Percentiles rank a stretch among this genome's conserved stretches.
Evolutionary conservation across 2,888 invertebrate genomes (phyloP).

Genomic region (Eumerus sabulonum): DNA sequence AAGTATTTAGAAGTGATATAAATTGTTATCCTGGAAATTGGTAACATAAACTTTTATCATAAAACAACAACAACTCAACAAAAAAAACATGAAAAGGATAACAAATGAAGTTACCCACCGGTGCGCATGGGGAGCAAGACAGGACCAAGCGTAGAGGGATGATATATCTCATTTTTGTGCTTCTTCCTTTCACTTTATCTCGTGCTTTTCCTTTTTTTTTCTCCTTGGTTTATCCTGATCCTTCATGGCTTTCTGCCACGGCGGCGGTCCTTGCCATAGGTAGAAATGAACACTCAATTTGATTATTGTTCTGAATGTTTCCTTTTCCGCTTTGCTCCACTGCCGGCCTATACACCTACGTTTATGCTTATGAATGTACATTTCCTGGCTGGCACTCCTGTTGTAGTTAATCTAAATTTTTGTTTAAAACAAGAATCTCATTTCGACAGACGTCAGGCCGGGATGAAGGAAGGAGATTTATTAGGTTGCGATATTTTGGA

Average conservation of each 20-base stretch:
- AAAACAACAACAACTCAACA: constrained; percentile 44
- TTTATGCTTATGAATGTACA: constrained; percentile 24
- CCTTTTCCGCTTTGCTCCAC: constrained; percentile 37
- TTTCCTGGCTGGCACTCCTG: constrained; percentile 16
- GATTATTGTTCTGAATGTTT: constrained; percentile 61
- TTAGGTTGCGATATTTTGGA: no score
- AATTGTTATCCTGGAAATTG: constrained; percentile 67
- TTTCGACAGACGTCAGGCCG: not conserved
- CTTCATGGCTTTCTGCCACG: constrained; percentile 6
- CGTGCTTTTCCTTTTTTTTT: not conserved
- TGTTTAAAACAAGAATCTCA: not conserved
- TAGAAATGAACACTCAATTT: constrained; percentile 64
- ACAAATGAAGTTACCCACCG: constrained; percentile 58
- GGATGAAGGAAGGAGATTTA: not conserved
- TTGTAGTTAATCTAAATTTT: constrained; percentile 36
- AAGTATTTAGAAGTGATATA: constrained; percentile 67
- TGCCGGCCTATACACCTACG: no score
- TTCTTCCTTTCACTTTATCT: constrained; percentile 11
- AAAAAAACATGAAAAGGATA: constrained; percentile 65
- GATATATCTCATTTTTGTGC: not conserved
- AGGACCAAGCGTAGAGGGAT: not conserved
- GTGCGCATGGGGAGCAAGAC: constrained; percentile 24
- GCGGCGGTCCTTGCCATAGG: no score
- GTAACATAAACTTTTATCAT: constrained; percentile 66
- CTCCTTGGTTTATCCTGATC: not conserved